A percentile compares a stretch with the other conserved stretches of the same genome.
phyloP scores from a whole-genome alignment of 2,888 invertebrate species.

The Epiblema foenella region DNA sequence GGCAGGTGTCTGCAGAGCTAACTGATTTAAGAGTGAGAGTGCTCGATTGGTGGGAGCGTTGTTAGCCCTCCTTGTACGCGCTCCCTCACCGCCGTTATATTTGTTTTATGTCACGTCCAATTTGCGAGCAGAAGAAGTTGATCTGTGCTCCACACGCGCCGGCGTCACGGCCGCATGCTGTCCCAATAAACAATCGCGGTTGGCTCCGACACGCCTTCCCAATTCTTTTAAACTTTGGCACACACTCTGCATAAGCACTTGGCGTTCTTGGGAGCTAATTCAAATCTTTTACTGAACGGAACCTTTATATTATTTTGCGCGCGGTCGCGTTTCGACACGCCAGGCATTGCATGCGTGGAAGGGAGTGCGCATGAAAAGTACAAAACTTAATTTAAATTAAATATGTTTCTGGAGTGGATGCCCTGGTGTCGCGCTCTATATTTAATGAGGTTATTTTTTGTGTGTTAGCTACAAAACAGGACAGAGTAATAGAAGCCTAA shows the following conservation, averaged over 20 bases:
- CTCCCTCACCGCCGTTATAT: too few species aligned
- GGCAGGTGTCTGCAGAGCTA: too few species aligned
- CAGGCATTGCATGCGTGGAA: neutral
- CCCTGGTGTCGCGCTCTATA: conserved; percentile 6
- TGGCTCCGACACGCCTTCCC: neutral
- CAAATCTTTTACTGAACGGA: neutral
- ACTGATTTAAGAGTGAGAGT: too few species aligned
- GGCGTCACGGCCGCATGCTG: neutral
- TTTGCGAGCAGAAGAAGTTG: neutral
- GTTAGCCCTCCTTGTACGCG: too few species aligned
- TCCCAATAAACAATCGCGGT: conserved; percentile 17
- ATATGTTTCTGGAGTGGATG: neutral
- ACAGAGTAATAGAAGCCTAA: neutral
- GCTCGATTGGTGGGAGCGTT: too few species aligned
- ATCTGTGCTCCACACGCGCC: neutral
- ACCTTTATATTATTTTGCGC: neutral
- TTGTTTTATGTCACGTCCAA: neutral
- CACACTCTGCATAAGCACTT: conserved; percentile 12
- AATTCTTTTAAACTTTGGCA: conserved; percentile 11
- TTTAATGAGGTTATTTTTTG: conserved; percentile 8
- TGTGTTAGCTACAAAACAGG: conserved; percentile 1
- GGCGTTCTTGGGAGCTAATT: neutral
- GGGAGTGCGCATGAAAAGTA: neutral
- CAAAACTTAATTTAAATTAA: neutral
- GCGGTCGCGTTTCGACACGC: neutral